A percentile compares a stretch with the other conserved stretches of the same genome.
phyloP scores from a whole-genome alignment of 2,797 vertebrate genomes.

The Brachyrhaphis roseni region DNA sequence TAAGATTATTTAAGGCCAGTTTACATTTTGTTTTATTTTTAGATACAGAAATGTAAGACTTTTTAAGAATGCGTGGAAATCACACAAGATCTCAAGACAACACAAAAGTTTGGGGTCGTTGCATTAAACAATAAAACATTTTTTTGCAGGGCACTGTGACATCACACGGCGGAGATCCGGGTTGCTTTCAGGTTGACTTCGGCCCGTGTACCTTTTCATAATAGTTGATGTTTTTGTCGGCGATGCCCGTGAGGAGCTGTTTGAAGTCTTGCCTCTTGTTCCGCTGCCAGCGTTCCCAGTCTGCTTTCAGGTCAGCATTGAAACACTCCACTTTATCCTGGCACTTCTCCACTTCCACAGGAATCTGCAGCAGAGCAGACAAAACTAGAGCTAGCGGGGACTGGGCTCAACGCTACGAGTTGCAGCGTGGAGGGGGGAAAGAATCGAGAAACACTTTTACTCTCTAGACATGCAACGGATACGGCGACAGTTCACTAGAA shows the following conservation, averaged over 20 bases:
- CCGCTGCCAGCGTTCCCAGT: conserved; percentile 98
- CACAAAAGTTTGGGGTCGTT: not conserved
- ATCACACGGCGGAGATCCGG: not conserved
- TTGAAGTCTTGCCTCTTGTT: conserved; percentile 97
- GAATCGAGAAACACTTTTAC: not conserved
- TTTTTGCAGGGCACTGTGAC: not conserved
- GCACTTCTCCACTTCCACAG: conserved; percentile 93
- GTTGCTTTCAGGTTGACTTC: not conserved
- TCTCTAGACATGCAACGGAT: not conserved
- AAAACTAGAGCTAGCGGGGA: conserved; percentile 57
- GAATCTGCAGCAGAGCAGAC: conserved; percentile 80
- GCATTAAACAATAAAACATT: not conserved
- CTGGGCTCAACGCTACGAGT: conserved; percentile 17
- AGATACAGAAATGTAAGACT: no score
- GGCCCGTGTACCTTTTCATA: conserved; percentile 89
- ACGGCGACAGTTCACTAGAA: not conserved
- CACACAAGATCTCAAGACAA: not conserved
- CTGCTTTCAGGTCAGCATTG: conserved; percentile 96
- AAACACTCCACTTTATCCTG: conserved; percentile 97
- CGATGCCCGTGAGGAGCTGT: conserved; percentile 92
- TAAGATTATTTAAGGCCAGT: no score
- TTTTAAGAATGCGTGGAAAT: no score
- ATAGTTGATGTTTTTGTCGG: conserved; percentile 94
- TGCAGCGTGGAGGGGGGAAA: not conserved
- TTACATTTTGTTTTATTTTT: no score